phyloP scores from a whole-genome alignment of 92 coral and sea anemone genomes.

The Metridium senile region DNA sequence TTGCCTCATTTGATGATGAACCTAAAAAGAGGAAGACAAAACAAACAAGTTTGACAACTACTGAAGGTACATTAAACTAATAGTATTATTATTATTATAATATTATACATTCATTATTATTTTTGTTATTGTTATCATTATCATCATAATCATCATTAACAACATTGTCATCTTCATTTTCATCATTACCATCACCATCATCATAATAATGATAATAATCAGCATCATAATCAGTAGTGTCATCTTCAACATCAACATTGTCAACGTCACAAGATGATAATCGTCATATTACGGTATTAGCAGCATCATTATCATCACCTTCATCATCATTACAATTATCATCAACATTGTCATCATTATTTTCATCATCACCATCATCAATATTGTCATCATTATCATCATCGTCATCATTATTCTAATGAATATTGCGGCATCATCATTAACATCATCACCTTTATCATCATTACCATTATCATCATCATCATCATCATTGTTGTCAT shows the following conservation, averaged over 20 bases:
- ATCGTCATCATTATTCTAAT: not conserved
- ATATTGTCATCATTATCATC: not conserved
- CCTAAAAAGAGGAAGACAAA: constrained; percentile 46
- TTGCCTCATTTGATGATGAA: constrained; percentile 29
- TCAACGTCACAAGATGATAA: not conserved
- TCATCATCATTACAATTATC: not conserved
- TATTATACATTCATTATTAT: too few relatives aligned
- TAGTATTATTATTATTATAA: not conserved
- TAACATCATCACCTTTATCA: too few relatives aligned
- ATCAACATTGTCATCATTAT: not conserved
- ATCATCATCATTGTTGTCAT: too few relatives aligned
- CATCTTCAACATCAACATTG: not conserved
- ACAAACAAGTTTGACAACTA: not conserved
- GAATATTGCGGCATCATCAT: not conserved
- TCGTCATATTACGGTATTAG: not conserved
- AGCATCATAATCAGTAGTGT: not conserved
- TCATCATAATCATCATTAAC: not conserved
- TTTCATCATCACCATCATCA: not conserved
- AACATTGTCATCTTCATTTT: not conserved
- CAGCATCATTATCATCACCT: not conserved
- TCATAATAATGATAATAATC: not conserved
- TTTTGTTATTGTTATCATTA: not conserved
- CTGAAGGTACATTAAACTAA: not conserved
- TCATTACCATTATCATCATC: too few relatives aligned
- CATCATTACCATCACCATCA: not conserved